Base-by-base conservation (phyloP, 64 coral and sea anemone species). In the Pachyseris speciosa region DNA sequence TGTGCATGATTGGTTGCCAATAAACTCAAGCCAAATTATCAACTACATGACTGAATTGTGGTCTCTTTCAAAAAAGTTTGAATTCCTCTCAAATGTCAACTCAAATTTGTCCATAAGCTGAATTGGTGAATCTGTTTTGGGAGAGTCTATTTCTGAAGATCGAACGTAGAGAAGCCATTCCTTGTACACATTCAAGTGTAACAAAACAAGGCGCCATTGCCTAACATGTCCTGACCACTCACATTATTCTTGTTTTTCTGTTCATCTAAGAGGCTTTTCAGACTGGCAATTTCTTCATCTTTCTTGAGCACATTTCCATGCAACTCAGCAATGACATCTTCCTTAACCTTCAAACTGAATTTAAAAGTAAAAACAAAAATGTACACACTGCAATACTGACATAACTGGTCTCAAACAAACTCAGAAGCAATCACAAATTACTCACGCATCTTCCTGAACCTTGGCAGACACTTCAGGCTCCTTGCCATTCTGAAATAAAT, bases 161-260 rank as follows among this genome's bases (percentile, higher is more conserved):
- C n/a, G n/a, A n/a, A n/a, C n/a, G n/a, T n/a, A n/a, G n/a, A n/a
- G n/a, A n/a, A n/a, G n/a, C n/a, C n/a, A n/a, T n/a, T n/a, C n/a
- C n/a, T n/a, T n/a, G n/a, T n/a, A n/a, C n/a, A n/a, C n/a, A n/a
- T n/a, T n/a, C n/a, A n/a, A n/a, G n/a, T n/a, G n/a, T n/a, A n/a
- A n/a, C n/a, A n/a, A n/a, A n/a, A n/a, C n/a, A n/a, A n/a, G n/a
- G n/a, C n/a, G n/a, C n/a, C n/a, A n/a, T n/a, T n/a, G n/a, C n/a
- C n/a, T n/a, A 55, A 58, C n/a, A 47, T 26, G 0, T 24, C 20
- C 13, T 17, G 1, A 38, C 39, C 0, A 53, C 95, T 93, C 83
- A 97, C 95, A 93, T 97, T 94, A 80, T 97, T 97, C 30, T 94
- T 97, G 36, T 70, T 80, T 72, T 90, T 97, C 45, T 93, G 61